Evolutionary conservation across 2,888 invertebrate species (phyloP), one percentile per base, ranked within the genome.

Genomic region (Drosophila cognata): DNA sequence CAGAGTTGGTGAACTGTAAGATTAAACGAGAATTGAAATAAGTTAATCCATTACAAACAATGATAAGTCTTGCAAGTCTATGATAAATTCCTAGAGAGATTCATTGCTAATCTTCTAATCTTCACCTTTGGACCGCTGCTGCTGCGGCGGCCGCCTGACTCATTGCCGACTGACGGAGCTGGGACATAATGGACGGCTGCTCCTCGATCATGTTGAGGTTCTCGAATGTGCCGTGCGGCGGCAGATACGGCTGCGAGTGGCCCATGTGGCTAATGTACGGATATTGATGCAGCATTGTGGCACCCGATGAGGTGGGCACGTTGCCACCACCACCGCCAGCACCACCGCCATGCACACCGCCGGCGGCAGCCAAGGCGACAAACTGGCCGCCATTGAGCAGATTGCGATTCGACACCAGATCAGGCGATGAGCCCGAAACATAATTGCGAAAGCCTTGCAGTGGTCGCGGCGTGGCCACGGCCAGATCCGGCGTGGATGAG

Each of bases 401-500:
- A 56, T 95, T 95, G 64, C 96, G 94, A 16, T 96, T 95, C 0
- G 97, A 96, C 1, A 97, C 96, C 73, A 97, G 92, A 92, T 97
- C 96, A 0, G 96, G 96, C 86, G 96, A 96, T 0, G 96, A 96
- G 0, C 96, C 96, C 1, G 96, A 95, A 0, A 96, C 96, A 72
- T 96, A 95, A 0, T 95, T 91, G 33, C 93, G 92, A 81, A 92
- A 93, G 4, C 93, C 93, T 41, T 93, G 77, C 36, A 93, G 56
- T 0, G 93, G 89, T 0, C 95, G 94, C 84, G 95, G 96, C 65
- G 96, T 95, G 2, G 96, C 96, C 2, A 95, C 95, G 0, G 97
- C 97, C 65, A 98, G 92, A 92, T 97, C 97, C 0, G 97, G 97
- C 0, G 97, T 97, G 0, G 97, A 97, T 83, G 96, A 97, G 11